phyloP scores from a whole-genome alignment of 2,888 invertebrate genomes.

The Nephrotoma appendiculata region DNA sequence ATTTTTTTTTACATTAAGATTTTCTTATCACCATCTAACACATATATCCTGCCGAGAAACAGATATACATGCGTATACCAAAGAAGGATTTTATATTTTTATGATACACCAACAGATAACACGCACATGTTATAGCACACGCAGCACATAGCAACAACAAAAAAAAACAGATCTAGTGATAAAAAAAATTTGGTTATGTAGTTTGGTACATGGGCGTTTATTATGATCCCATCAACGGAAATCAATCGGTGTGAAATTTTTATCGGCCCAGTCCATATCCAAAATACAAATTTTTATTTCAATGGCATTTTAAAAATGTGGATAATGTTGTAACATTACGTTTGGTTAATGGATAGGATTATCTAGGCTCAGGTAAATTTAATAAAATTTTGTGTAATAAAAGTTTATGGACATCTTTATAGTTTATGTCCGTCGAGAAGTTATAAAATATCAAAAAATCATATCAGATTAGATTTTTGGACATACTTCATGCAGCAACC shows the following conservation, averaged over 20 bases:
- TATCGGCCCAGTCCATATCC: neutral
- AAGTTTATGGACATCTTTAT: no score
- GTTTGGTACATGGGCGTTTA: neutral
- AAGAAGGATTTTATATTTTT: neutral
- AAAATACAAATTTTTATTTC: neutral
- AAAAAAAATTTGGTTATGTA: no score
- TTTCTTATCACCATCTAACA: neutral
- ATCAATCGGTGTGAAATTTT: neutral
- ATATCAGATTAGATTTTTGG: no score
- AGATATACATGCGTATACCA: neutral
- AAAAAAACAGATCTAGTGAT: neutral
- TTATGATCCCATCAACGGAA: neutral
- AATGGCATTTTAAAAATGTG: neutral
- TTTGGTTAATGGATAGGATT: neutral
- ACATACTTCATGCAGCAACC: no score
- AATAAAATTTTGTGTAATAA: no score
- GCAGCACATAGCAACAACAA: neutral
- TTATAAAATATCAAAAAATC: no score
- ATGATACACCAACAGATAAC: neutral
- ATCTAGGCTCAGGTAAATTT: neutral
- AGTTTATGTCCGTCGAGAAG: no score
- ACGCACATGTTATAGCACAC: neutral
- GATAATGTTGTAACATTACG: neutral
- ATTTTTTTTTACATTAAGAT: neutral
- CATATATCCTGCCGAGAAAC: neutral